These are phyloP conservation scores for Riparia riparia DNA, from an alignment of 2,113 vertebrate species.

Conservation along the genomic window DNA sequence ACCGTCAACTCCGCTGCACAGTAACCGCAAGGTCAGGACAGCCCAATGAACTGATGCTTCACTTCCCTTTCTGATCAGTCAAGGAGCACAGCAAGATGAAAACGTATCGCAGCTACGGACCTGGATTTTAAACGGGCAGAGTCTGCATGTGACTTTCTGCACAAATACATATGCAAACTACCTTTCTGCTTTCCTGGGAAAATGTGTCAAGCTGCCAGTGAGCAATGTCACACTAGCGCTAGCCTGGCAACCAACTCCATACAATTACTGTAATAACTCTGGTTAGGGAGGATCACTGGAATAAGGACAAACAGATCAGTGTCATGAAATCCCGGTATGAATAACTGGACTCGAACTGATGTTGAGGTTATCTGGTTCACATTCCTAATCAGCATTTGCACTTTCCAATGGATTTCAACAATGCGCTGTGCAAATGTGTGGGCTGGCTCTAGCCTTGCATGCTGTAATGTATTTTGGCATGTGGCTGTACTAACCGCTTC, in stretches of 20 bases:
- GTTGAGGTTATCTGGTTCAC: slow-evolving; percentile 37
- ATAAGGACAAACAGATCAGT: slow-evolving; percentile 47
- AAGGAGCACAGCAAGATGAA: not conserved
- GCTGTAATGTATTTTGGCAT: slow-evolving; percentile 27
- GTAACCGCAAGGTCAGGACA: not conserved
- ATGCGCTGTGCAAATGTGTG: not conserved
- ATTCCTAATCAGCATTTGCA: slow-evolving; percentile 37
- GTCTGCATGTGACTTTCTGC: not conserved
- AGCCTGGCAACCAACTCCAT: not conserved
- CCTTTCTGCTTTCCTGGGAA: not conserved
- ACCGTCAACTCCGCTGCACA: not conserved
- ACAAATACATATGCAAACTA: not conserved
- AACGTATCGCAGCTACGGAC: not conserved
- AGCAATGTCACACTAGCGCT: not conserved
- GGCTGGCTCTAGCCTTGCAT: not conserved
- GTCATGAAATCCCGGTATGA: not conserved
- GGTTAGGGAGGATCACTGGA: not conserved
- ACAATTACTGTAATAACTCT: slow-evolving; percentile 13
- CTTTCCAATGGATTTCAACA: slow-evolving; percentile 24
- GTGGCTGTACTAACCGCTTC: not conserved
- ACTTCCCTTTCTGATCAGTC: not conserved
- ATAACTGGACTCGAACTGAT: slow-evolving; percentile 16
- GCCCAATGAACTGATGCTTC: not conserved
- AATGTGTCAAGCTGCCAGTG: not conserved
- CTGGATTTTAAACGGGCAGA: not conserved